phyloP scores from a whole-genome alignment of 2,113 vertebrate genomes.

The Esox niger region DNA sequence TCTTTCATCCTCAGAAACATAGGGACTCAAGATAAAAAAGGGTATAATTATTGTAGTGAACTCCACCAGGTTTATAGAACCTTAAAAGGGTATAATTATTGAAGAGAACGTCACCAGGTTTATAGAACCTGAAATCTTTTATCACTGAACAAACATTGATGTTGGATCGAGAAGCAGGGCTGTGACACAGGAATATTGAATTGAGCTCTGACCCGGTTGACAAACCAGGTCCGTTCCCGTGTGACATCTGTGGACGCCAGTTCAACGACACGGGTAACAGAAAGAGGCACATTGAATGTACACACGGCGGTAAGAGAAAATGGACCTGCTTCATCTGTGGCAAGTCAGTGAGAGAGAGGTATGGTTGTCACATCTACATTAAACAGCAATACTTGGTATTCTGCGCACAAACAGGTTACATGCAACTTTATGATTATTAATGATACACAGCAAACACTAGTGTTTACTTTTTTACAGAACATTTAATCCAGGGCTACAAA shows the following conservation, averaged over 20 bases:
- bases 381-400: no score
- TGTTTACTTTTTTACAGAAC: no score
- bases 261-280: conserved; percentile 97
- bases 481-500: no score
- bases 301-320: conserved; percentile 95
- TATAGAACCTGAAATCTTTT: not conserved
- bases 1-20: no score
- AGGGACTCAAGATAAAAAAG: no score
- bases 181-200: not conserved
- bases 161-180: not conserved
- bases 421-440: no score
- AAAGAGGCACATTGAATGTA: conserved; percentile 95
- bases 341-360: conserved; percentile 97
- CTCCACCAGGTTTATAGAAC: not conserved
- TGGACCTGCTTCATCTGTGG: conserved; percentile 97
- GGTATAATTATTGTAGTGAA: not conserved
- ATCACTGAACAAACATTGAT: not conserved
- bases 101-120: not conserved
- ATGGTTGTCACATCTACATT: conserved; percentile 18
- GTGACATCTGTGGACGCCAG: conserved; percentile 94
- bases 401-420: no score
- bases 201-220: not conserved
- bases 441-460: no score
- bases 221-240: conserved; percentile 97
- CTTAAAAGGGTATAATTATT: not conserved